Conservation (phyloP, 2,113 vertebrate genomes). For the Meriones unguiculatus region DNA sequence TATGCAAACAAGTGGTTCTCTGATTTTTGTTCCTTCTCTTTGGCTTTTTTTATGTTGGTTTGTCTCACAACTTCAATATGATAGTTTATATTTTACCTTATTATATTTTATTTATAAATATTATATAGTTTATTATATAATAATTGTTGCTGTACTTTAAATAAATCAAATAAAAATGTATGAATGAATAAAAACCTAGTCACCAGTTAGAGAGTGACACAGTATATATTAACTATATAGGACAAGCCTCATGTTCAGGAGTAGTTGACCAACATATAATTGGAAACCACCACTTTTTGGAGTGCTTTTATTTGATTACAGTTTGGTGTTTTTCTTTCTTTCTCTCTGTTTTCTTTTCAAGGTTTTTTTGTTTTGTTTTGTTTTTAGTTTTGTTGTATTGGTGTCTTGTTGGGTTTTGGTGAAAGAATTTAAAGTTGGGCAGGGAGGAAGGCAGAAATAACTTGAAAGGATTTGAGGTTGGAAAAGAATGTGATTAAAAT, state of each 20-base stretch:
- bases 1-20: neutral
- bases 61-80: neutral
- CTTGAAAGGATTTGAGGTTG: neutral
- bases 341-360: neutral
- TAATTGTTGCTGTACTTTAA: neutral
- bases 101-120: neutral
- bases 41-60: neutral
- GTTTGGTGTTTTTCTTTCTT: neutral
- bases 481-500: neutral
- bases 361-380: neutral
- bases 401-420: neutral
- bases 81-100: neutral
- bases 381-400: neutral
- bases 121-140: neutral
- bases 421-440: neutral
- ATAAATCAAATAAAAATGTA: neutral
- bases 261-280: neutral
- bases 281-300: neutral
- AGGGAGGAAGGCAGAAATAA: rapidly evolving
- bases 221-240: neutral
- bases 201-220: neutral
- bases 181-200: neutral
- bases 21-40: neutral
- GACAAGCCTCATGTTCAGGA: neutral
- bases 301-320: neutral